A percentile compares a stretch with the other conserved stretches of the same genome.
phyloP scores from a whole-genome alignment of 2,888 invertebrate genomes.

The Ornithoptera alexandrae region DNA sequence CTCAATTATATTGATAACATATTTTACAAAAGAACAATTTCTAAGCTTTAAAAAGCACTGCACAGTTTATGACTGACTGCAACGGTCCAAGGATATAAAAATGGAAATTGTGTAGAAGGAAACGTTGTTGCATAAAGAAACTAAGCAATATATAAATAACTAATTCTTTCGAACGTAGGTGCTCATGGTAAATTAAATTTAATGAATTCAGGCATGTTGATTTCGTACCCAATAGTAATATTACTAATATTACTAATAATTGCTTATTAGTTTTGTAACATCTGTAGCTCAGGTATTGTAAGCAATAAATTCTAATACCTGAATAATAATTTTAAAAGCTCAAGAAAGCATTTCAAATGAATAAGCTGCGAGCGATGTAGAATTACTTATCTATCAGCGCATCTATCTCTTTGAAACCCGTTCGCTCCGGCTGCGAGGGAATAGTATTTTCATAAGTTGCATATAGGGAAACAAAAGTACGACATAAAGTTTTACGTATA shows the following conservation, averaged over 20 bases:
- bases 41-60: no score
- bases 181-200: no score
- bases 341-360: slow-evolving; percentile 24
- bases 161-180: no score
- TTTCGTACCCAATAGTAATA: no score
- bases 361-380: slow-evolving; percentile 27
- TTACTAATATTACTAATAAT: background rate
- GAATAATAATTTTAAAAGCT: slow-evolving; percentile 17
- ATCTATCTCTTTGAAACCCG: slow-evolving; percentile 28
- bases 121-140: no score
- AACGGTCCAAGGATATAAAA: no score
- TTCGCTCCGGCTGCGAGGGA: slow-evolving; percentile 26
- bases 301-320: slow-evolving; percentile 7
- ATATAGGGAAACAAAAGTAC: slow-evolving; percentile 61
- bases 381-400: slow-evolving; percentile 30
- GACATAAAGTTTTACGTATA: slow-evolving; percentile 75
- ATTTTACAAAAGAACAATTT: no score
- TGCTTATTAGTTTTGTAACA: background rate
- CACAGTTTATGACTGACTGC: no score
- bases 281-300: background rate
- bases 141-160: no score
- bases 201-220: no score
- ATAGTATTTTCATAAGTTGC: slow-evolving; percentile 39
- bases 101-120: no score
- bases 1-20: no score